Evolutionary conservation across 2,797 vertebrate genomes (phyloP), one percentile per base, ranked within the genome.

Genomic region (Mormyrops attenuatus): DNA sequence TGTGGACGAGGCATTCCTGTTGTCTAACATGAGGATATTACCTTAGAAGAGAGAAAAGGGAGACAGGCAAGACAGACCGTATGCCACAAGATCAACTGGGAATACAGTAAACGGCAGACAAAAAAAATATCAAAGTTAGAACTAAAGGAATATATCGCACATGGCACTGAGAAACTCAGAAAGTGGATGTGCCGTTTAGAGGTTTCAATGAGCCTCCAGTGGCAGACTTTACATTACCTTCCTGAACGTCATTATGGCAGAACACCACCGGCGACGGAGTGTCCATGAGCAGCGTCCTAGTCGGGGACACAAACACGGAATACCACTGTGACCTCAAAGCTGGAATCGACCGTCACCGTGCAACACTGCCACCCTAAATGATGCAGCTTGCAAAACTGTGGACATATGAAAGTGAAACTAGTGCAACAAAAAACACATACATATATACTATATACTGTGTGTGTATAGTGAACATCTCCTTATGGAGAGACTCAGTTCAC

Each of bases 161-260:
- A 47, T 9, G 60, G 60, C 60, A 66, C 22, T 66, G n/a, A 47
- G n/a, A 85, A 85, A 47, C 20, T 22, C 2, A 0, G 7, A 50
- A 1, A 47, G 47, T 1, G 3, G 11, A 20, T 22, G 34, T n/a
- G 38, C 73, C 17, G 2, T 7, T 80, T 80, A 41, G 8, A 88
- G 34, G 89, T 44, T 17, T 17, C 57, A 82, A 3, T 41, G n/a
- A 13, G 7, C 41, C 30, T 63, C 0, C 26, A 2, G 15, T 22
- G 41, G 22, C 22, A 11, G 30, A 2, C 66, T 26, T 49, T 26
- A 38, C 90, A 90, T 93, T 95, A 99, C 98, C 98, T 97, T 99
- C 98, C 93, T 98, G 97, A 89, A 99, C 96, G 0, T 99, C 98
- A 15, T 99, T 99, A 93, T 99, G 98, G 92, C 98, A 99, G 94